Evolutionary conservation across 30 jellyfish, hydroid and myxozoan genomes (phyloP), one percentile per base, ranked within the genome.

Genomic region (Chrysaora quinquecirrha): DNA sequence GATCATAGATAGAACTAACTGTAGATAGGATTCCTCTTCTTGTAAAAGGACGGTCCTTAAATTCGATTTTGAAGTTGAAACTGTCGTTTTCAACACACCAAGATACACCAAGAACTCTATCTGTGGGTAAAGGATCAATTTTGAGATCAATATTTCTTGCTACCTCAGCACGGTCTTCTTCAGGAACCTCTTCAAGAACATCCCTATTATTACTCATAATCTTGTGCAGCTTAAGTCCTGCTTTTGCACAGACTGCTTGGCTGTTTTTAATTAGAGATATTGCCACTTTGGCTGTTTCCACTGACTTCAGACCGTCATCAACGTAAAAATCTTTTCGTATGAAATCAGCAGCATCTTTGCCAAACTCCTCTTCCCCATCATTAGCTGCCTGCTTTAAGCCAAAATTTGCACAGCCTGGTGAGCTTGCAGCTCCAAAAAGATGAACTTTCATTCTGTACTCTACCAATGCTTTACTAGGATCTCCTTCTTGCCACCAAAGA

Each of bases 61-160:
- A 28, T 28, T 33, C 73, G 25, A 34, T 70, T 70, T 46, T 70
- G 34, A 70, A 70, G 83, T 0, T 23, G 47, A 78, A 63, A 2
- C 85, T 52, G 69, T 78, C 89, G 75, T 77, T 78, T 64, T 78
- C 89, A 0, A 1, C 82, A 33, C 84, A 78, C 89, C 89, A 78
- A 22, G 84, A 52, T 24, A 76, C 84, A 30, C 84, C 84, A 61
- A 63, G 89, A 20, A 74, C 84, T 78, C 82, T 70, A 10, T 70
- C 82, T 11, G 34, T 46, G 30, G 82, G 82, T 9, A 70, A 46
- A 19, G 68, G 65, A 46, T 70, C 82, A 46, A 46, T 70, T 34
- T 34, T 70, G 19, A 70, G 67, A 70, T 70, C 82, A 29, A 30
- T 34, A 34, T 70, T 43, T 70, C 67, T 70, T 20, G 67, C 67